Percentiles rank a stretch among this genome's conserved stretches.
Conservation (phyloP, 2,797 vertebrate genomes). For the Phrynocephalus forsythii region DNA sequence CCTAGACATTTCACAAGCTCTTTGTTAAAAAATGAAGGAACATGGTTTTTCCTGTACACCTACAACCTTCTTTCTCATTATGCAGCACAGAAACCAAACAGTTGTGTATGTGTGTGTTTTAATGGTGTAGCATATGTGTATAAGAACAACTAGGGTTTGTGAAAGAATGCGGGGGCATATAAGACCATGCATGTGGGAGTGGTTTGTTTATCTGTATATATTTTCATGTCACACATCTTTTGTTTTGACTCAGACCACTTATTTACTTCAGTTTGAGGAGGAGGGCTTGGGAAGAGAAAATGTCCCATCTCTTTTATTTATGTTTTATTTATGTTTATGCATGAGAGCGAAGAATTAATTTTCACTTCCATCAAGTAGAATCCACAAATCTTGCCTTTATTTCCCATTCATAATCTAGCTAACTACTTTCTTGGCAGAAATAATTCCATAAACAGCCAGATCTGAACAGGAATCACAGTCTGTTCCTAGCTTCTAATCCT, state of each 20-base stretch:
- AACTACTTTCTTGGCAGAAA: slow-evolving; percentile 42
- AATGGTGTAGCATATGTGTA: no score
- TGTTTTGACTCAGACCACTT: neutral
- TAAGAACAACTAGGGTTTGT: neutral
- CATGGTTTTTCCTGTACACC: neutral
- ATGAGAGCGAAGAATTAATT: neutral
- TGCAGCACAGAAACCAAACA: neutral
- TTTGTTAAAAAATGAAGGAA: no score
- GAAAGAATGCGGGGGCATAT: neutral
- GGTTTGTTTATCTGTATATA: neutral
- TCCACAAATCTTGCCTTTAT: slow-evolving; percentile 47
- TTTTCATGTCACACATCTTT: neutral
- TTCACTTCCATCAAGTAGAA: neutral
- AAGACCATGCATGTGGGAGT: neutral
- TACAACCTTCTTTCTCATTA: neutral
- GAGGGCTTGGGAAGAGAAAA: no score
- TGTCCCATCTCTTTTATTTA: no score
- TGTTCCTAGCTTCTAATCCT: slow-evolving; percentile 20
- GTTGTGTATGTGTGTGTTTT: neutral
- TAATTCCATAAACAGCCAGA: slow-evolving; percentile 41
- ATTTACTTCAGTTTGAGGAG: no score
- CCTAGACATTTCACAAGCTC: no score
- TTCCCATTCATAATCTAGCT: slow-evolving; percentile 53
- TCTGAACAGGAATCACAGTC: slow-evolving; percentile 14
- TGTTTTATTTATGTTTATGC: neutral